A percentile compares a stretch with the other conserved stretches of the same genome.
Evolutionary conservation across 2,113 vertebrate genomes (phyloP).

Genomic region (Ptyas mucosa): DNA sequence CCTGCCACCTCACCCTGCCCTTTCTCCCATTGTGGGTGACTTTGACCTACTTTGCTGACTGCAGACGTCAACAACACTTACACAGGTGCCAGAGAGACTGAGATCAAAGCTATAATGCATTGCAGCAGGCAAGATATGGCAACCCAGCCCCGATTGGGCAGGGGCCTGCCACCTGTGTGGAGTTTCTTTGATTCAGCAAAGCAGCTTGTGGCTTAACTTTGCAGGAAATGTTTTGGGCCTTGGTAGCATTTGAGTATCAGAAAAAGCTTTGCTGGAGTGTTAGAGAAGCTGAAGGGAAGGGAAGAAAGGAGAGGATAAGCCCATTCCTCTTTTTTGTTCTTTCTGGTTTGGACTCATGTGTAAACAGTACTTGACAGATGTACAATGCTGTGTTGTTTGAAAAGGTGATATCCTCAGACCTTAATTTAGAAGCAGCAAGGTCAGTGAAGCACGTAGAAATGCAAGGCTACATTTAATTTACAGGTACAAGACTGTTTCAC

Average conservation of each 20-base stretch:
- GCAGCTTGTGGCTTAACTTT: background rate
- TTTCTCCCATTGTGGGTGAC: background rate
- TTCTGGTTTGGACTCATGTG: background rate
- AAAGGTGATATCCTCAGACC: background rate
- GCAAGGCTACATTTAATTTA: background rate
- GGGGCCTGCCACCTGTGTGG: background rate
- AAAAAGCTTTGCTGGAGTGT: background rate
- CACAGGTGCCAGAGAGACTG: conserved; percentile 17
- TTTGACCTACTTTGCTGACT: conserved; percentile 29
- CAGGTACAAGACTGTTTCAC: background rate
- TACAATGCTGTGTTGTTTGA: background rate
- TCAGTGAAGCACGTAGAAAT: background rate
- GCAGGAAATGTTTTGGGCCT: background rate
- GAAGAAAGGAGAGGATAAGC: background rate
- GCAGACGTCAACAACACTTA: background rate
- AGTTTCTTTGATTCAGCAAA: background rate
- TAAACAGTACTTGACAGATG: background rate
- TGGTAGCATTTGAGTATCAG: background rate
- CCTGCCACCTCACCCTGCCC: background rate
- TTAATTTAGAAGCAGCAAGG: background rate
- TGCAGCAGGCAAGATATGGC: background rate
- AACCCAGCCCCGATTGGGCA: background rate
- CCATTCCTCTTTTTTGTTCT: background rate
- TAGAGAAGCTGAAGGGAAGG: too few relatives aligned
- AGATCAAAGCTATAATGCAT: background rate